Conservation (phyloP, 2,797 vertebrate genomes). For the Rhinatrema bivittatum region DNA sequence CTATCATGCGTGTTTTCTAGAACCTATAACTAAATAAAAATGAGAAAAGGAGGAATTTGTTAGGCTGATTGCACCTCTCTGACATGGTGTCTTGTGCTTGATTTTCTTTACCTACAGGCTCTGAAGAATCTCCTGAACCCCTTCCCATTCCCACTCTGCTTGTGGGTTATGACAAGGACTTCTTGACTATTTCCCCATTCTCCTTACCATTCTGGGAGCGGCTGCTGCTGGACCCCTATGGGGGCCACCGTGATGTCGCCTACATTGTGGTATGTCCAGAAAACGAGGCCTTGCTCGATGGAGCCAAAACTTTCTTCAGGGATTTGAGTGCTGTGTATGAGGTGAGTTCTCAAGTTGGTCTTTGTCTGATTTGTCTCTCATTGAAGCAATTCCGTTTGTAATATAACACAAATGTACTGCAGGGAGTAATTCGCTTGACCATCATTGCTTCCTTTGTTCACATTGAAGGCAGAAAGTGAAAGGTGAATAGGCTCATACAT, state of each 20-base stretch:
- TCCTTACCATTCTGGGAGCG: constrained; percentile 96
- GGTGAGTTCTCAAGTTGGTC: constrained; percentile 48
- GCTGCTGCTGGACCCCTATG: constrained; percentile 87
- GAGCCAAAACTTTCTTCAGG: constrained; percentile 88
- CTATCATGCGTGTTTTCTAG: too few relatives aligned
- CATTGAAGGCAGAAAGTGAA: too few relatives aligned
- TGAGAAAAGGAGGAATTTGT: too few relatives aligned
- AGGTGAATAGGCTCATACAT: too few relatives aligned
- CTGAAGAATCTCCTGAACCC: constrained; percentile 94
- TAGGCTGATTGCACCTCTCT: too few relatives aligned
- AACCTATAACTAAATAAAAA: too few relatives aligned
- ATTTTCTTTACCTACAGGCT: constrained; percentile 58
- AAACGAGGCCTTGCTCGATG: constrained; percentile 80
- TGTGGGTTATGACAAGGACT: constrained; percentile 91
- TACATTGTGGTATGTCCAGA: constrained; percentile 93
- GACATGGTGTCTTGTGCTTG: too few relatives aligned
- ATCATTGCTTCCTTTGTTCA: too few relatives aligned
- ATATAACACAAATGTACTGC: too few relatives aligned
- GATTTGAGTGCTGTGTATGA: constrained; percentile 95
- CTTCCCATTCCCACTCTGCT: constrained; percentile 85
- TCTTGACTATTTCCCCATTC: constrained; percentile 88
- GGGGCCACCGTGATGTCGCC: constrained; percentile 86
- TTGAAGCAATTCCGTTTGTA: not conserved
- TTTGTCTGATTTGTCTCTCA: not conserved
- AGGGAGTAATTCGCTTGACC: too few relatives aligned